These are phyloP conservation scores for Mamestra configurata DNA, from an alignment of 1,140 invertebrate genomes.

Conservation along the genomic window DNA sequence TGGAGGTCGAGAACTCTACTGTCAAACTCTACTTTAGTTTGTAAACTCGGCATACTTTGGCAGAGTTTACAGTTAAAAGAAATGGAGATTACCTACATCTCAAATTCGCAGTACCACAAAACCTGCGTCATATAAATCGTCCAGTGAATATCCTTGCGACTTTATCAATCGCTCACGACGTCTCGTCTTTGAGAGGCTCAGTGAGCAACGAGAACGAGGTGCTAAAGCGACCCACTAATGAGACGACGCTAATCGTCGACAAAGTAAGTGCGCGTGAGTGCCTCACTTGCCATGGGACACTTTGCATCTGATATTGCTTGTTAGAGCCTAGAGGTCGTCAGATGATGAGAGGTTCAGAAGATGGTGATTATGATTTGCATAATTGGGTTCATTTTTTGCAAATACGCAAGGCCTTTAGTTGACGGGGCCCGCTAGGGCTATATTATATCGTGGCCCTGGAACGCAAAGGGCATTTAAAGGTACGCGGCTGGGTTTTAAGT, in stretches of 20 bases:
- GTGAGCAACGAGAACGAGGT: slow-evolving; percentile 63
- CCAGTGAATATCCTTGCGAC: slow-evolving; percentile 43
- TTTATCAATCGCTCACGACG: slow-evolving; percentile 66
- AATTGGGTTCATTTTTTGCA: slow-evolving; percentile 1
- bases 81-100: background rate
- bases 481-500: no score
- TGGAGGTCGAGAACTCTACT: no score
- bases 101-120: background rate
- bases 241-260: slow-evolving; percentile 76
- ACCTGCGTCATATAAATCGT: background rate
- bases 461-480: no score
- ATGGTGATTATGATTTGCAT: background rate
- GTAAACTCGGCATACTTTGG: no score
- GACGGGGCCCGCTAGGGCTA: no score
- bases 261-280: slow-evolving; percentile 69
- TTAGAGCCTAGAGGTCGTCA: slow-evolving; percentile 6
- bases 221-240: slow-evolving; percentile 76
- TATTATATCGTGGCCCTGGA: no score
- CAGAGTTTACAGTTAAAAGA: no score
- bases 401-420: background rate
- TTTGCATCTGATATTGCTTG: slow-evolving; percentile 45
- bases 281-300: slow-evolving; percentile 46
- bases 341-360: background rate
- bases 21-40: no score
- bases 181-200: background rate